Evolutionary conservation across 2,113 vertebrate genomes (phyloP).

Genomic region (Peromyscus polionotus): DNA sequence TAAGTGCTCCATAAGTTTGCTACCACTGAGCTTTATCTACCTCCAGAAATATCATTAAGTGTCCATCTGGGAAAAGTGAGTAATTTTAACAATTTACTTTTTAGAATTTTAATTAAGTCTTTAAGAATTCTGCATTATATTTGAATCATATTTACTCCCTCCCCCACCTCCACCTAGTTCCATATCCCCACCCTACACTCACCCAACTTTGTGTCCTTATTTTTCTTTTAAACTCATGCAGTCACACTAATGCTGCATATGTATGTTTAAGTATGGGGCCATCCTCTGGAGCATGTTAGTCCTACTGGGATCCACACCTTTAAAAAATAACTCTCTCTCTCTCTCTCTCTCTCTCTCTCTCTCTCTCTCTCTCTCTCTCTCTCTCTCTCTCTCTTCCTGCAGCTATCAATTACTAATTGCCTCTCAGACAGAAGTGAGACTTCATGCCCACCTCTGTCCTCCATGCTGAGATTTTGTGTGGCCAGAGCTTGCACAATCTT

Average conservation of each 20-base stretch:
- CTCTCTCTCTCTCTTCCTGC: background rate
- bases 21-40: background rate
- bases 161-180: background rate
- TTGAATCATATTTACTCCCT: background rate
- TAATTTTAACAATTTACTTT: background rate
- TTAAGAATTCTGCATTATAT: background rate
- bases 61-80: background rate
- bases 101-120: background rate
- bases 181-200: fast-evolving
- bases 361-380: background rate
- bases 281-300: background rate
- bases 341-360: no score
- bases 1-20: no score
- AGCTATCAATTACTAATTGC: background rate
- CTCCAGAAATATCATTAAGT: background rate
- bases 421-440: background rate
- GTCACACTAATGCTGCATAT: background rate
- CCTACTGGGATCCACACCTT: background rate
- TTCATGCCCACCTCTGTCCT: background rate
- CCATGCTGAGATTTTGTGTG: background rate
- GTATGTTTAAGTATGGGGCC: no score
- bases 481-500: background rate
- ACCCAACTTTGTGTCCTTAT: no score
- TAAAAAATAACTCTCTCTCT: background rate
- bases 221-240: background rate